Conservation (phyloP, 2,797 vertebrate species). For the Morelia viridis region DNA sequence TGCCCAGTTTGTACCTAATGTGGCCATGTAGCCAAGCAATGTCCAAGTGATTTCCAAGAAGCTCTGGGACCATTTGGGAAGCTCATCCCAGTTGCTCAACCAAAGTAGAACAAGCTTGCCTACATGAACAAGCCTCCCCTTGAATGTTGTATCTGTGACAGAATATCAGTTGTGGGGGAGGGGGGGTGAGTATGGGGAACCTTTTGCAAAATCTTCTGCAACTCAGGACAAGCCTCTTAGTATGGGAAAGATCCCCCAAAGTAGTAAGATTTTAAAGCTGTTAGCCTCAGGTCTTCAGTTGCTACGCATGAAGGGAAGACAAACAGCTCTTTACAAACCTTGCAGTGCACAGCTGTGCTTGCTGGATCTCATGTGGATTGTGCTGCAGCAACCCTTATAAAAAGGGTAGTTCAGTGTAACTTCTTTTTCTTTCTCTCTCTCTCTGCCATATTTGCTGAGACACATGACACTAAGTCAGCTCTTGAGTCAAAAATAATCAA, state of each 20-base stretch:
- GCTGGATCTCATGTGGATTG: background rate
- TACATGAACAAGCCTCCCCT: background rate
- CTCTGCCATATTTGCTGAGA: background rate
- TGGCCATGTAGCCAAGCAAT: background rate
- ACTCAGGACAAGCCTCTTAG: background rate
- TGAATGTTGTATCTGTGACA: no score
- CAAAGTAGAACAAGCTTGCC: background rate
- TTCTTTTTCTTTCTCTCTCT: background rate
- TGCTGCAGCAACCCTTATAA: background rate
- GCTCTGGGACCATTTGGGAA: background rate
- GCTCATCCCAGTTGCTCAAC: no score
- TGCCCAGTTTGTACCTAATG: background rate
- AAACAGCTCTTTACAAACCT: background rate
- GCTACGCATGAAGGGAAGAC: background rate
- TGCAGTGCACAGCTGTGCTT: background rate
- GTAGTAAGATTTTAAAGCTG: background rate
- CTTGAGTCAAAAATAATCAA: background rate
- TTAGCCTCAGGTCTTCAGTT: background rate
- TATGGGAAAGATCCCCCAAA: background rate
- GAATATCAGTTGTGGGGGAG: no score
- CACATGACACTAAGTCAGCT: background rate
- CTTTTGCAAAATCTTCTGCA: background rate
- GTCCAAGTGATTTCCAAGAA: background rate
- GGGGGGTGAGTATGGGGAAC: no score
- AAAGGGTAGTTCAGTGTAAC: no score